phyloP scores from a whole-genome alignment of 2,113 vertebrate genomes.

The Crotalus helleri region DNA sequence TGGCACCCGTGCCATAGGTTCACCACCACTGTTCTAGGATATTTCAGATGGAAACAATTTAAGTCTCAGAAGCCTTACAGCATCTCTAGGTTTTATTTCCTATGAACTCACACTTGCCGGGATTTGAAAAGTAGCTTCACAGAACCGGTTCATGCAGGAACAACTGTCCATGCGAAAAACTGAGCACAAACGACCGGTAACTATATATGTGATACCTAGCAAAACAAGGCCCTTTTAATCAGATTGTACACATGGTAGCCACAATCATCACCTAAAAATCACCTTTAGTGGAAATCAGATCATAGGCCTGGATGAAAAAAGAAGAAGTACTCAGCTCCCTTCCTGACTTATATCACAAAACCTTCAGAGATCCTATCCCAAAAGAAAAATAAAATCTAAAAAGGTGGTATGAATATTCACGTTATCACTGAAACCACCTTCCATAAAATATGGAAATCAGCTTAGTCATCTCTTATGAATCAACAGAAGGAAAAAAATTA shows the following conservation, averaged over 20 bases:
- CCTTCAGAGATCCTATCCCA: neutral
- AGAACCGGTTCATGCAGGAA: neutral
- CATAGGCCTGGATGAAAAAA: neutral
- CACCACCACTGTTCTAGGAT: neutral
- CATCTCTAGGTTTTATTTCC: neutral
- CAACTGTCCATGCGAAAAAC: neutral
- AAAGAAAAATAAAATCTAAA: neutral
- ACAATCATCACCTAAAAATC: neutral
- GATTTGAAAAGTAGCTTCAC: neutral
- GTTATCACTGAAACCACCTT: neutral
- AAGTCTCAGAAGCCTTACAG: neutral
- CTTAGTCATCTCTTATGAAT: neutral
- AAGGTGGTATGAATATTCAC: neutral
- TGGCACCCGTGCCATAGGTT: too few relatives aligned
- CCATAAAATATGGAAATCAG: neutral
- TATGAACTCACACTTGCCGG: neutral
- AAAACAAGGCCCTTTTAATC: neutral
- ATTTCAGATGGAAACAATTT: neutral
- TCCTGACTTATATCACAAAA: neutral
- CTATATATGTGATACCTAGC: neutral
- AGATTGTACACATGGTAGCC: too few relatives aligned
- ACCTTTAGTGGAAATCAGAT: neutral
- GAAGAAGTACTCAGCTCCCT: neutral
- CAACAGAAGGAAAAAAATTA: constrained; percentile 44
- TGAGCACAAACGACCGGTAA: neutral